Conservation (phyloP, 2,797 vertebrate genomes). For the Cirrhinus mrigala region DNA sequence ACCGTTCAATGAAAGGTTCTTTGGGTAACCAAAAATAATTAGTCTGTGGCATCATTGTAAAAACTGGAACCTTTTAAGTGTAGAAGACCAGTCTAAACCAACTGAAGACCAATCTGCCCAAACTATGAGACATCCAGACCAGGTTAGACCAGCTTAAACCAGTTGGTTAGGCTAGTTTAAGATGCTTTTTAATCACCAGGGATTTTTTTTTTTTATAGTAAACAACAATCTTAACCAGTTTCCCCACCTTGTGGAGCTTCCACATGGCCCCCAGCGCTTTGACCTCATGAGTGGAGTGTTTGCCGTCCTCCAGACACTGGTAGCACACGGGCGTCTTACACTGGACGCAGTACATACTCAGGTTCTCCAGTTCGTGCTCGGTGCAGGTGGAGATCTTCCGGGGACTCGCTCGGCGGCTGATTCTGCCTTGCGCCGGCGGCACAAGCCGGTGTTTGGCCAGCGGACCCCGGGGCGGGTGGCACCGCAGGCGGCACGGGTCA, state of each 20-base stretch:
- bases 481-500: conserved; percentile 94
- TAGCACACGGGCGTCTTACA: conserved; percentile 97
- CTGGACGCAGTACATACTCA: conserved; percentile 99
- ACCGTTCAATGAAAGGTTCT: background rate
- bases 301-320: conserved; percentile 96
- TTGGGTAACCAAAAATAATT: background rate
- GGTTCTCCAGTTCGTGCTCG: conserved; percentile 97
- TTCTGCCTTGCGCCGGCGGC: conserved; percentile 93
- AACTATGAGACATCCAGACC: background rate
- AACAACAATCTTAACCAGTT: conserved; percentile 20
- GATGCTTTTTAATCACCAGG: background rate
- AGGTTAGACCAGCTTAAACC: background rate
- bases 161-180: background rate
- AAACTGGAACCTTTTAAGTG: background rate
- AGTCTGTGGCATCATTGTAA: background rate
- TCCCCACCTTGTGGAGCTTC: conserved; percentile 97
- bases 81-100: background rate
- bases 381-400: conserved; percentile 97
- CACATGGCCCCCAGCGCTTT: conserved; percentile 98
- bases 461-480: conserved; percentile 94
- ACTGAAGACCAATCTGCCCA: background rate
- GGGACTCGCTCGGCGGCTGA: conserved; percentile 90
- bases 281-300: conserved; percentile 94
- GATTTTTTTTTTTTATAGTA: background rate
- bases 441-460: conserved; percentile 96